Evolutionary conservation across 2,888 invertebrate genomes (phyloP).

Genomic region (Cryptus viduatorius): DNA sequence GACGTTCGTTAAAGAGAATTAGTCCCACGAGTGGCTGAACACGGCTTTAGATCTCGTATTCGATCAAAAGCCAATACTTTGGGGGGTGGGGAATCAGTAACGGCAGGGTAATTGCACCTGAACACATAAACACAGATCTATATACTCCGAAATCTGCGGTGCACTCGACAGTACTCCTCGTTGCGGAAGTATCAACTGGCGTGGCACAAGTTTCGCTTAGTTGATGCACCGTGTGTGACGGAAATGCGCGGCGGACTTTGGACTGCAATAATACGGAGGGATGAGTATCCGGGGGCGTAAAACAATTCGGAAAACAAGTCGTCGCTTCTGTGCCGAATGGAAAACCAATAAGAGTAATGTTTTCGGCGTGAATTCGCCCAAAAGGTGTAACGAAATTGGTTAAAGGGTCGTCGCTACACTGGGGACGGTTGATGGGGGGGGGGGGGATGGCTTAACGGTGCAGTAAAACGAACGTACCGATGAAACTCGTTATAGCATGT

Average conservation of each 20-base stretch:
- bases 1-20: neutral
- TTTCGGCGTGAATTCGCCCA: neutral
- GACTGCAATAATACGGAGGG: too few relatives aligned
- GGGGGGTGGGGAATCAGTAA: neutral
- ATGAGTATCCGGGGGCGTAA: too few relatives aligned
- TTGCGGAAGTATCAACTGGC: too few relatives aligned
- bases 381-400: slow-evolving; percentile 34
- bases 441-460: neutral
- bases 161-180: too few relatives aligned
- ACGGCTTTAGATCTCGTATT: neutral
- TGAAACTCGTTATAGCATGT: slow-evolving; percentile 4
- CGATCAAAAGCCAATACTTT: neutral
- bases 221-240: neutral
- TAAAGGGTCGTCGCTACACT: slow-evolving; percentile 1
- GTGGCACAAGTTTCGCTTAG: neutral
- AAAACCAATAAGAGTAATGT: neutral
- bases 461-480: neutral
- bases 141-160: too few relatives aligned
- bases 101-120: neutral
- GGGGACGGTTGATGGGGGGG: too few relatives aligned
- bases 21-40: neutral
- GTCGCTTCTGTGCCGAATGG: neutral
- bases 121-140: too few relatives aligned
- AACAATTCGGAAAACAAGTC: neutral
- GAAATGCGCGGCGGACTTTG: neutral